Conservation (phyloP, 2,797 vertebrate species). For the Acrossocheilus fasciatus region DNA sequence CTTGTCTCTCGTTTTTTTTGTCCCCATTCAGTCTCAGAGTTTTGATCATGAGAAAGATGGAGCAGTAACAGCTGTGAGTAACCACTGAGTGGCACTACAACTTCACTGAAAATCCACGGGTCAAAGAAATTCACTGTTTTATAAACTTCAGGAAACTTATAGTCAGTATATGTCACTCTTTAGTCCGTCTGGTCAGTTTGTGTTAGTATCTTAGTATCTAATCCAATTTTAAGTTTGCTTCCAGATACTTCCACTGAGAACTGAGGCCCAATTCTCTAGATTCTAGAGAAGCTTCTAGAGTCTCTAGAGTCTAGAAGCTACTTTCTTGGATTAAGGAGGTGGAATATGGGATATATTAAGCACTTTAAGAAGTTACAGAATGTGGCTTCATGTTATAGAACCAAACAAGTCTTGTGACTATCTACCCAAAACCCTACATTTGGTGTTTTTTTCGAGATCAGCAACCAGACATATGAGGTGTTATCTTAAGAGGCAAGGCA, state of each 20-base stretch:
- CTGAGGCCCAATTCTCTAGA: neutral
- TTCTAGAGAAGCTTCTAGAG: no score
- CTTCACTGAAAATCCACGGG: neutral
- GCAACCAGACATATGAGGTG: neutral
- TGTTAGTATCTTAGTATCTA: neutral
- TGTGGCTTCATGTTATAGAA: slow-evolving; percentile 5
- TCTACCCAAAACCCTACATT: slow-evolving; percentile 30
- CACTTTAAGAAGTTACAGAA: neutral
- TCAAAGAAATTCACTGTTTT: neutral
- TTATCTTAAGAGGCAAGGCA: neutral
- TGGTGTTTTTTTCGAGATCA: neutral
- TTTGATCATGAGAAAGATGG: neutral
- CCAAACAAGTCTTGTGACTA: slow-evolving; percentile 1
- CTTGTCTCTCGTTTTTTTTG: neutral
- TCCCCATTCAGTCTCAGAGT: neutral
- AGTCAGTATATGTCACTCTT: neutral
- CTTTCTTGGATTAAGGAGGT: neutral
- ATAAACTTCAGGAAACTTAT: no score
- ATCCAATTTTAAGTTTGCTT: neutral
- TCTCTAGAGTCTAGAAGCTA: neutral
- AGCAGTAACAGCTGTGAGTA: slow-evolving; percentile 1
- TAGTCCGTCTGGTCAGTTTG: neutral
- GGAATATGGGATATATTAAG: neutral
- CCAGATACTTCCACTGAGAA: neutral
- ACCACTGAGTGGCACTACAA: slow-evolving; percentile 70